Percentiles rank a stretch among this genome's conserved stretches.
phyloP scores from a whole-genome alignment of 2,797 vertebrate species.

The Rhincodon typus region DNA sequence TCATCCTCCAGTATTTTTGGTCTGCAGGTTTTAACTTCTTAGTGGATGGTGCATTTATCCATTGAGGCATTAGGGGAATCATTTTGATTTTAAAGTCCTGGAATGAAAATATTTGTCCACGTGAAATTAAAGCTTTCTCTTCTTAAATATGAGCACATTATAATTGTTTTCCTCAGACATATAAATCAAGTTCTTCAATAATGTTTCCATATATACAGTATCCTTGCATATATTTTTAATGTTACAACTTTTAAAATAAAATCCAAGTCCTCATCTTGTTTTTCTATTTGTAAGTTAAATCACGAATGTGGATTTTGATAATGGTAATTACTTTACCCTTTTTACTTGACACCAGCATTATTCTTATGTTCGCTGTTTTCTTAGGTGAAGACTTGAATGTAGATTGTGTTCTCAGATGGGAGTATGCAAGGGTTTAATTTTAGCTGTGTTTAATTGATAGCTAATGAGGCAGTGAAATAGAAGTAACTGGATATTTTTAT shows the following conservation, averaged over 20 bases:
- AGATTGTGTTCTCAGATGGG: slow-evolving; percentile 36
- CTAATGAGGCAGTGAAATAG: slow-evolving; percentile 35
- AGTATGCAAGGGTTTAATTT: slow-evolving; percentile 36
- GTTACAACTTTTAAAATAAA: background rate
- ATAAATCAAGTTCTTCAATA: background rate
- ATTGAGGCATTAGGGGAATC: background rate
- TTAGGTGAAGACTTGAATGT: slow-evolving; percentile 35
- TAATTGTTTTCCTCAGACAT: background rate
- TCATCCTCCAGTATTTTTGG: background rate
- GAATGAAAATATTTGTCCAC: background rate
- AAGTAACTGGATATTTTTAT: slow-evolving; percentile 34
- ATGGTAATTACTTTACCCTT: slow-evolving; percentile 36
- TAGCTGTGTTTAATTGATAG: slow-evolving; percentile 36
- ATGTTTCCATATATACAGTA: background rate
- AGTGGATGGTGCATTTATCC: background rate
- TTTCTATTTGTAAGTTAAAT: slow-evolving; percentile 35
- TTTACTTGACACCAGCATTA: slow-evolving; percentile 36
- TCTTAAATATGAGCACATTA: background rate
- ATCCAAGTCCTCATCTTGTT: background rate
- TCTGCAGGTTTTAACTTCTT: background rate
- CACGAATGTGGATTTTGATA: slow-evolving; percentile 34
- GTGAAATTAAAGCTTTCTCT: background rate
- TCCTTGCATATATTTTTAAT: slow-evolving; percentile 14
- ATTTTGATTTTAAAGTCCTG: background rate
- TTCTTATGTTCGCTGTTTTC: slow-evolving; percentile 34